phyloP scores from a whole-genome alignment of 2,888 invertebrate species.

The Thumatha senex region DNA sequence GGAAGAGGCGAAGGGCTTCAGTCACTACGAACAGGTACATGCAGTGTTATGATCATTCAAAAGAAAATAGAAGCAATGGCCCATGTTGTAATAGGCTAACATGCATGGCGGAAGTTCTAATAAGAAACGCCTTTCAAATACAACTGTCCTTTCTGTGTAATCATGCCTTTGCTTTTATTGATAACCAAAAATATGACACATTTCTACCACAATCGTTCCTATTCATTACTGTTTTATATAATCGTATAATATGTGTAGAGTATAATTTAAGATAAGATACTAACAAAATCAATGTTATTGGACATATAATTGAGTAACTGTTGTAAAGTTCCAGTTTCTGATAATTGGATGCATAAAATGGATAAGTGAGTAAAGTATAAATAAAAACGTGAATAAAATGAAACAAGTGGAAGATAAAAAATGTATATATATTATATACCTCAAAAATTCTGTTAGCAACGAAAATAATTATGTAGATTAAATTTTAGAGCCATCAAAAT shows the following conservation, averaged over 20 bases:
- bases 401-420: not conserved
- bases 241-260: constrained; percentile 6
- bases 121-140: not conserved
- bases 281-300: not conserved
- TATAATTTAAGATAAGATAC: constrained; percentile 21
- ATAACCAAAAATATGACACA: constrained; percentile 4
- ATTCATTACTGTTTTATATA: not conserved
- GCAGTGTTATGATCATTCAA: constrained; percentile 65
- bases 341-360: too few species aligned
- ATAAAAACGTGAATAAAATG: not conserved
- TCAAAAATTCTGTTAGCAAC: not conserved
- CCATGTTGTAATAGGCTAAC: constrained; percentile 31
- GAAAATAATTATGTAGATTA: too few species aligned
- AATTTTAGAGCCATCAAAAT: too few species aligned
- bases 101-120: constrained; percentile 28
- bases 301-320: constrained; percentile 4
- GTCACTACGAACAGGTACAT: constrained; percentile 60
- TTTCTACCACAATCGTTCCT: constrained; percentile 3
- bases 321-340: not conserved
- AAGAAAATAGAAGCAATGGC: constrained; percentile 50
- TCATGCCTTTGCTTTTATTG: constrained; percentile 23
- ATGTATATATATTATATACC: not conserved
- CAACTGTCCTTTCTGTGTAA: not conserved
- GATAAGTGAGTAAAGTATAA: not conserved
- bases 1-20: constrained; percentile 54